Conservation (phyloP, 37 sponge, comb jelly and placozoan genomes). For the Beroe ovata region DNA sequence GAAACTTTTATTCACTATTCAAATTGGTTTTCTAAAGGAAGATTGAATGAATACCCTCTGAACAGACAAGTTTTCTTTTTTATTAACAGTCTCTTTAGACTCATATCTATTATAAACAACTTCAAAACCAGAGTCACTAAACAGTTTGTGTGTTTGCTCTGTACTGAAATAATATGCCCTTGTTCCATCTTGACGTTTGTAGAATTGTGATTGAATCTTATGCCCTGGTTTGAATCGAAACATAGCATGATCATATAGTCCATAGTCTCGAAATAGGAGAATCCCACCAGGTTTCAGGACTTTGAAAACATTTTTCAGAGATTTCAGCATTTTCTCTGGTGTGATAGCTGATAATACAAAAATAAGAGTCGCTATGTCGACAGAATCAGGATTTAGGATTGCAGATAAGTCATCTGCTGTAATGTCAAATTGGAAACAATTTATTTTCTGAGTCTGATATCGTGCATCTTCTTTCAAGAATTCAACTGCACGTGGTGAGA, state of each 20-base stretch:
- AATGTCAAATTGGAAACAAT: constrained; percentile 89
- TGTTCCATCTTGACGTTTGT: constrained; percentile 94
- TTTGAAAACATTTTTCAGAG: constrained; percentile 76
- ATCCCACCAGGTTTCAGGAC: constrained; percentile 83
- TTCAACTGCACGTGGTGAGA: constrained; percentile 91
- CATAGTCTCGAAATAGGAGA: constrained; percentile 92
- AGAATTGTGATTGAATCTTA: constrained; percentile 90
- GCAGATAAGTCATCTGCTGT: constrained; percentile 71
- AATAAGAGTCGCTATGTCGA: constrained; percentile 81
- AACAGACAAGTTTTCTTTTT: constrained; percentile 79
- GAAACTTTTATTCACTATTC: no score
- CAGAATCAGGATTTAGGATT: constrained; percentile 68
- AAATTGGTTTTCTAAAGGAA: not conserved
- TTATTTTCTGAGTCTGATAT: constrained; percentile 71
- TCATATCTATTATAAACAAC: constrained; percentile 72
- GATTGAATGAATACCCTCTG: constrained; percentile 89
- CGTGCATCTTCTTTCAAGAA: constrained; percentile 78
- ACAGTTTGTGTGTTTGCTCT: constrained; percentile 78
- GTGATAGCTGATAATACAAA: constrained; percentile 93
- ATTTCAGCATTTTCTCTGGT: constrained; percentile 80
- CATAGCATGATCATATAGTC: constrained; percentile 97
- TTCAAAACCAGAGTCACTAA: constrained; percentile 73
- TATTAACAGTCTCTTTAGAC: constrained; percentile 84
- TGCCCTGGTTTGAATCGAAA: constrained; percentile 88
- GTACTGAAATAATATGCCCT: constrained; percentile 93